These are phyloP conservation scores for Sylvia borin DNA, from an alignment of 2,797 vertebrate species.

Conservation along the genomic window DNA sequence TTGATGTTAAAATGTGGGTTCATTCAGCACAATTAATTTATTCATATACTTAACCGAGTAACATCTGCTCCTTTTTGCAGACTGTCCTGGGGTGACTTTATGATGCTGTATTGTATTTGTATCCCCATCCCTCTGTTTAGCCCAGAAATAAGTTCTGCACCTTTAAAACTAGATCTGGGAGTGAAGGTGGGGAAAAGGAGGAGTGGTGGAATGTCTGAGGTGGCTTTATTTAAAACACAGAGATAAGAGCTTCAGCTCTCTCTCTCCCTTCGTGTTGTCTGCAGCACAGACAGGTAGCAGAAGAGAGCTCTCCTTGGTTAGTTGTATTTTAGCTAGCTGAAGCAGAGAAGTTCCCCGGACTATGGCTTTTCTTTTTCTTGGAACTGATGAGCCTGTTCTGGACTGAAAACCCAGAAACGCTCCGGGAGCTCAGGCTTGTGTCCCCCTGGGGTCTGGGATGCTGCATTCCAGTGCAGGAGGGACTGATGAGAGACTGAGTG, in stretches of 20 bases:
- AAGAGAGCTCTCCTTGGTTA: not conserved
- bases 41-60: not conserved
- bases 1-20: not conserved
- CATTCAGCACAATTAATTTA: not conserved
- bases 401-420: not conserved
- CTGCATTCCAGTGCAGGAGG: fast-evolving
- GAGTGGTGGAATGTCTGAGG: not conserved
- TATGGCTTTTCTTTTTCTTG: not conserved
- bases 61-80: not conserved
- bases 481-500: too few species aligned
- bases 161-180: not conserved
- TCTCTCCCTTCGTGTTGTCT: too few species aligned
- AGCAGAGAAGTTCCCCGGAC: not conserved
- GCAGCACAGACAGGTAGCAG: fast-evolving
- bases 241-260: too few species aligned
- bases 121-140: not conserved
- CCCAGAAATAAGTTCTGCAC: not conserved
- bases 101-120: not conserved
- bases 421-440: fast-evolving
- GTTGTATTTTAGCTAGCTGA: not conserved
- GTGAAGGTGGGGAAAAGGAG: not conserved
- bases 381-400: too few species aligned
- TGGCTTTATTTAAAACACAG: fast-evolving
- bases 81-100: not conserved
- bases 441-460: fast-evolving